Conservation (phyloP, 1,140 invertebrate genomes). For the Octopus bimaculoides region DNA sequence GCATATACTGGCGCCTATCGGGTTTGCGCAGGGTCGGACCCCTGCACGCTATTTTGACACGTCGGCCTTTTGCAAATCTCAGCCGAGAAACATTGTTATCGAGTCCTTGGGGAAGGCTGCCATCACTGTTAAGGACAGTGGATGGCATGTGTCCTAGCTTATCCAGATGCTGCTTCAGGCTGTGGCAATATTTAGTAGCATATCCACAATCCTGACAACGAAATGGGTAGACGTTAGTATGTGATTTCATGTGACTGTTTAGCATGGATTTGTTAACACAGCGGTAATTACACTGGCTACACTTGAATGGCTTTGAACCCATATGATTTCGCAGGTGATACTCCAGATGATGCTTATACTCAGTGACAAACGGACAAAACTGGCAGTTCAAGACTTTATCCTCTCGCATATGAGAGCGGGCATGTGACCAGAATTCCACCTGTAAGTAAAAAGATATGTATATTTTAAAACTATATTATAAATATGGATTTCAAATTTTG, state of each 20-base stretch:
- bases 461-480: too few relatives aligned
- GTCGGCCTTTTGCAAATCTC: constrained; percentile 52
- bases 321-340: constrained; percentile 93
- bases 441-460: constrained; percentile 26
- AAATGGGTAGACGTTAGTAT: constrained; percentile 96
- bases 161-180: constrained; percentile 89
- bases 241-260: constrained; percentile 97
- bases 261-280: constrained; percentile 99
- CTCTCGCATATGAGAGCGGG: constrained; percentile 81
- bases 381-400: constrained; percentile 90
- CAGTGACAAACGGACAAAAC: constrained; percentile 94
- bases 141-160: constrained; percentile 80
- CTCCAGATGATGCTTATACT: constrained; percentile 98
- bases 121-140: constrained; percentile 54
- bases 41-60: constrained; percentile 20
- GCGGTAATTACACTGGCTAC: constrained; percentile 66
- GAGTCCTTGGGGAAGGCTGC: constrained; percentile 50
- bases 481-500: too few relatives aligned
- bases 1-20: constrained; percentile 21
- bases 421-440: constrained; percentile 89
- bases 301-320: constrained; percentile 96
- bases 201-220: constrained; percentile 93
- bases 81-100: constrained; percentile 46
- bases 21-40: constrained; percentile 47
- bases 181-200: constrained; percentile 97